These are phyloP conservation scores for Rhinogobio ventralis DNA, from an alignment of 2,797 vertebrate species.

Conservation along the genomic window DNA sequence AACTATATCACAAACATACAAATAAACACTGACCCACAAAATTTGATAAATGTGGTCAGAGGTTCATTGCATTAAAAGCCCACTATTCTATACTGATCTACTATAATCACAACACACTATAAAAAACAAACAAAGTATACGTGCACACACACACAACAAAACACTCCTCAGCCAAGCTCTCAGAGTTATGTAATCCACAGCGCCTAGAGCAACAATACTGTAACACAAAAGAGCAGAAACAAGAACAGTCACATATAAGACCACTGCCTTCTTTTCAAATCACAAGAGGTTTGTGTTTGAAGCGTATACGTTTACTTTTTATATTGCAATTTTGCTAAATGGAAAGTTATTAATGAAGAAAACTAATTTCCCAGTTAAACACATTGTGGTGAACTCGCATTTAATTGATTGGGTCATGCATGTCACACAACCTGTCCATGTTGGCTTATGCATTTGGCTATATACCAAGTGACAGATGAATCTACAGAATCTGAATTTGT, in stretches of 20 bases:
- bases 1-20: background rate
- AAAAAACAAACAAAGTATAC: background rate
- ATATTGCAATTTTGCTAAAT: no score
- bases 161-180: background rate
- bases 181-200: background rate
- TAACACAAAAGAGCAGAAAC: conserved; percentile 8
- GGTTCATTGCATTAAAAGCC: background rate
- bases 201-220: background rate
- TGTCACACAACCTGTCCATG: background rate
- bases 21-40: background rate
- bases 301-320: background rate
- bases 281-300: background rate
- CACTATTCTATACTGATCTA: background rate
- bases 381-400: background rate
- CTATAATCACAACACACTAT: background rate
- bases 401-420: background rate
- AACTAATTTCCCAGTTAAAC: background rate
- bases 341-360: background rate
- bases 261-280: background rate
- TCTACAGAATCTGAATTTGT: background rate
- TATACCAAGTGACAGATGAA: background rate
- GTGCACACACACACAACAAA: background rate
- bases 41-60: background rate
- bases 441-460: background rate
- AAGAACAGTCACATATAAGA: background rate